phyloP scores from a whole-genome alignment of 2,113 vertebrate genomes.

The Myrmecobius fasciatus region DNA sequence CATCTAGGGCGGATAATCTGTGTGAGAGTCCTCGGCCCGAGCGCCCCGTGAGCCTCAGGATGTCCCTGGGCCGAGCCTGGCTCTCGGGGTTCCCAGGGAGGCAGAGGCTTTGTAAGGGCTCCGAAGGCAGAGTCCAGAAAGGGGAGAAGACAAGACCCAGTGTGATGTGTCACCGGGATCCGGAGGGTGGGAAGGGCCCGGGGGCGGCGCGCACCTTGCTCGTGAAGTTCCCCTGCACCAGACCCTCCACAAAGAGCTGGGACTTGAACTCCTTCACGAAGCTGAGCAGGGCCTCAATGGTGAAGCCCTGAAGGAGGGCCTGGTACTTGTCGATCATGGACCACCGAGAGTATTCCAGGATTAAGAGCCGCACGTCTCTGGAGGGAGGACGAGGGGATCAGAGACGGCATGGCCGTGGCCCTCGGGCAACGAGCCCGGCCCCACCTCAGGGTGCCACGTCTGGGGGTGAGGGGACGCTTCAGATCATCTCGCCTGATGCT shows the following conservation, averaged over 20 bases:
- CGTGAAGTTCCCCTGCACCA: slow-evolving; percentile 96
- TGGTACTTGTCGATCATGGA: slow-evolving; percentile 95
- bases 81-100: too few species aligned
- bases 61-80: too few species aligned
- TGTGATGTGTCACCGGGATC: slow-evolving; percentile 36
- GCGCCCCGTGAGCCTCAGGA: too few species aligned
- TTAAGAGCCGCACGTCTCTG: slow-evolving; percentile 93
- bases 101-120: too few species aligned
- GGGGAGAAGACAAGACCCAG: too few species aligned
- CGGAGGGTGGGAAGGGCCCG: slow-evolving; percentile 63
- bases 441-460: rapidly evolving
- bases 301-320: slow-evolving; percentile 89
- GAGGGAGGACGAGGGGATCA: slow-evolving; percentile 2
- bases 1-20: too few species aligned
- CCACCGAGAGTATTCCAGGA: slow-evolving; percentile 94
- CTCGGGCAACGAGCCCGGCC: too few species aligned
- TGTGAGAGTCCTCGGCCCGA: too few species aligned
- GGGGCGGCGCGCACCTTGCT: slow-evolving; percentile 88
- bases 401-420: not conserved
- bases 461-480: too few species aligned
- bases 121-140: too few species aligned
- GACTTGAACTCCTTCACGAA: slow-evolving; percentile 91
- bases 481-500: too few species aligned
- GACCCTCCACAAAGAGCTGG: slow-evolving; percentile 92
- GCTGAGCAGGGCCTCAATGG: slow-evolving; percentile 86